Percentiles rank a stretch among this genome's conserved stretches.
These are phyloP conservation scores for Antitype chi DNA, from an alignment of 2,888 invertebrate species.

Conservation along the genomic window DNA sequence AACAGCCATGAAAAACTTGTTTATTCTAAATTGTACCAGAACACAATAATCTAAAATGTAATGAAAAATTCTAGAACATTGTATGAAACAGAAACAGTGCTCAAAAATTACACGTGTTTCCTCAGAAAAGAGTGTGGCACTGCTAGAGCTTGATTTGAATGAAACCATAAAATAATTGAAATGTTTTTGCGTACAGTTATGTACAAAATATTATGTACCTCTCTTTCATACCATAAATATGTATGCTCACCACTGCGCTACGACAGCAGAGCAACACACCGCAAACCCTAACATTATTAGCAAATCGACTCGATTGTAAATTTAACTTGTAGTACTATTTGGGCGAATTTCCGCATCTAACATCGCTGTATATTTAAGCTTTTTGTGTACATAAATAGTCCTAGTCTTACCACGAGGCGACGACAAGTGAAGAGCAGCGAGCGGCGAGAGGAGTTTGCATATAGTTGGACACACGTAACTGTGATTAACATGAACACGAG, in stretches of 20 bases:
- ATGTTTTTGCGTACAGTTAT: conserved; percentile 47
- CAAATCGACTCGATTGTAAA: conserved; percentile 81
- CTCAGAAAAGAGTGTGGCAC: background rate
- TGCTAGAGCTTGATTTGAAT: background rate
- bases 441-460: conserved; percentile 74
- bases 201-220: conserved; percentile 48
- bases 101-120: background rate
- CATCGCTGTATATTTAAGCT: conserved; percentile 90
- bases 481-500: conserved; percentile 89
- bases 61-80: background rate
- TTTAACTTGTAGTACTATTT: conserved; percentile 86
- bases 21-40: background rate
- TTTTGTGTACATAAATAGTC: conserved; percentile 90
- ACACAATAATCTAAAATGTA: background rate
- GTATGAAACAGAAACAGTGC: background rate
- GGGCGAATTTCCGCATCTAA: conserved; percentile 89
- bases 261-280: conserved; percentile 42
- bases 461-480: conserved; percentile 84
- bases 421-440: conserved; percentile 74
- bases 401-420: conserved; percentile 77
- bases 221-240: conserved; percentile 49
- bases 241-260: conserved; percentile 56
- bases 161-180: background rate
- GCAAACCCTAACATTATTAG: conserved; percentile 65
- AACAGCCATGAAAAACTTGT: background rate